phyloP scores from a whole-genome alignment of 2,113 vertebrate species.

The Cairina moschata region DNA sequence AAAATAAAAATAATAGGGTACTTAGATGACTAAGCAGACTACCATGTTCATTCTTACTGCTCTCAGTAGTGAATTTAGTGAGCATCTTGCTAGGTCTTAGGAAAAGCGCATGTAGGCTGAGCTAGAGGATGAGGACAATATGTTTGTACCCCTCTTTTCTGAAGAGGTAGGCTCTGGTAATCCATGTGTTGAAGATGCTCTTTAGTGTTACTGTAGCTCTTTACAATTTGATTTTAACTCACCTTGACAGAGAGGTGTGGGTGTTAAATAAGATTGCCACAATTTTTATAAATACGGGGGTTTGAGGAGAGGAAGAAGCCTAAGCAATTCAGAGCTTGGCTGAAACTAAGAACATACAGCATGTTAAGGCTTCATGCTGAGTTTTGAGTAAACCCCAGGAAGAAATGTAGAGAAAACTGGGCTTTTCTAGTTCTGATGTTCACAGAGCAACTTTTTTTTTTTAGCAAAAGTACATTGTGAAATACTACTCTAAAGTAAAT shows the following conservation, averaged over 20 bases:
- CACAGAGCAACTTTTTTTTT: not conserved
- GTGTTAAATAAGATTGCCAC: not conserved
- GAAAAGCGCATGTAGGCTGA: not conserved
- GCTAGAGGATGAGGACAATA: not conserved
- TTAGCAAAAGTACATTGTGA: not conserved
- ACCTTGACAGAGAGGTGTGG: not conserved
- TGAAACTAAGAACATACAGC: not conserved
- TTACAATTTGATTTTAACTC: not conserved
- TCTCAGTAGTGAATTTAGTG: not conserved
- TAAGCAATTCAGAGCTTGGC: not conserved
- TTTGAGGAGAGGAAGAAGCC: not conserved
- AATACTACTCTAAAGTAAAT: not conserved
- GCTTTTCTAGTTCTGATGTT: not conserved
- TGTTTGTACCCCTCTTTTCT: not conserved
- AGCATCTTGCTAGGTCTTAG: not conserved
- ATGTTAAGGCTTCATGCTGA: not conserved
- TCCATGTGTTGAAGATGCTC: not conserved
- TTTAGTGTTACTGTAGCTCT: not conserved
- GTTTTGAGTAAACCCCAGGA: not conserved
- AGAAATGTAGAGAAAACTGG: not conserved
- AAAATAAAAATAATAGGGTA: not conserved
- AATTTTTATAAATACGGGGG: not conserved
- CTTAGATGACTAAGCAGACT: not conserved
- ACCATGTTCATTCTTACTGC: not conserved
- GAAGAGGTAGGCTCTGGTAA: not conserved